These are phyloP conservation scores for Tachystola acroxantha DNA, from an alignment of 2,888 invertebrate species.

Conservation along the genomic window DNA sequence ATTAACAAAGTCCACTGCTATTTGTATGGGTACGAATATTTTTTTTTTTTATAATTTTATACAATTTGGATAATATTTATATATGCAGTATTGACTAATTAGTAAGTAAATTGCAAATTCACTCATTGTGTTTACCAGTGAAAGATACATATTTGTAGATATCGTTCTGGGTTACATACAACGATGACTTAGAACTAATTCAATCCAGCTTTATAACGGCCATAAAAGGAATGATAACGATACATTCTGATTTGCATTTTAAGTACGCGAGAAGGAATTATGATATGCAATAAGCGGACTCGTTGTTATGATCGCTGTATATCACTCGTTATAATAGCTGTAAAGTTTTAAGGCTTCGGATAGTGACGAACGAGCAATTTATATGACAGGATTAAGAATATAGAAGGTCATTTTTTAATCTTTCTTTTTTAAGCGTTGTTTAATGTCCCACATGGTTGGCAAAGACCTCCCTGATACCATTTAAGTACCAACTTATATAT, in stretches of 20 bases:
- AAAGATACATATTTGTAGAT: too few species aligned
- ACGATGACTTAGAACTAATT: slow-evolving; percentile 32
- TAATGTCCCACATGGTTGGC: slow-evolving; percentile 6
- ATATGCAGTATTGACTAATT: too few species aligned
- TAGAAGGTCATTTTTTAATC: slow-evolving; percentile 10
- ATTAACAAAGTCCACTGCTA: too few species aligned
- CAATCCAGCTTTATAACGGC: slow-evolving; percentile 33
- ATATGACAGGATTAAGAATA: slow-evolving; percentile 12
- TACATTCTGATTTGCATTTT: slow-evolving; percentile 40
- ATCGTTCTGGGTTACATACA: slow-evolving; percentile 28
- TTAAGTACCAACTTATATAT: too few species aligned
- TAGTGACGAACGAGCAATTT: slow-evolving; percentile 19
- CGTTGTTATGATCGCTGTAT: slow-evolving; percentile 29
- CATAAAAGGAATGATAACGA: slow-evolving; percentile 47
- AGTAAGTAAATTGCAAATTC: too few species aligned
- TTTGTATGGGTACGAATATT: too few species aligned
- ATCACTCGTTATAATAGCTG: slow-evolving; percentile 28
- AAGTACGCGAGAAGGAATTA: slow-evolving; percentile 33
- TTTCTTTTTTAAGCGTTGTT: slow-evolving; percentile 9
- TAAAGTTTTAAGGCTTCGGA: slow-evolving; percentile 26
- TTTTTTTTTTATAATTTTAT: too few species aligned
- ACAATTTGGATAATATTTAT: too few species aligned
- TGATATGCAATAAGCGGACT: slow-evolving; percentile 26
- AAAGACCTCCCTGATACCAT: slow-evolving; percentile 7
- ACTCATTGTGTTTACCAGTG: too few species aligned